Evolutionary conservation across 2,113 vertebrate species (phyloP).

Genomic region (Tapirus terrestris): DNA sequence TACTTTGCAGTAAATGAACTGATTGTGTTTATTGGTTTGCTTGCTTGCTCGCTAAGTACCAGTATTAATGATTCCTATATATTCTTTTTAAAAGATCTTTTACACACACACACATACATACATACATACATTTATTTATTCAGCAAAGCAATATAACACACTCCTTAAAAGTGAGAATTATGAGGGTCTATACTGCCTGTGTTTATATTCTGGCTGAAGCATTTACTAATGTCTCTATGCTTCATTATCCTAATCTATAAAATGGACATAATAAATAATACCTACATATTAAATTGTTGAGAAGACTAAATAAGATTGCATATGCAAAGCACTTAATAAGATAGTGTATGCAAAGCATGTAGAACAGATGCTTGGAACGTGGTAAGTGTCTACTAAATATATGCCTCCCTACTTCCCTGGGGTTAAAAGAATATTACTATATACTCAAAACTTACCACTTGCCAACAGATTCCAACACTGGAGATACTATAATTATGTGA

Average conservation of each 20-base stretch:
- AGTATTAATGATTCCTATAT: neutral
- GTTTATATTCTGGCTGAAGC: neutral
- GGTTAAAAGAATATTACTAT: neutral
- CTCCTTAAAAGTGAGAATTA: neutral
- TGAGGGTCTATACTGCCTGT: neutral
- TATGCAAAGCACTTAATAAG: neutral
- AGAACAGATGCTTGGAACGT: neutral
- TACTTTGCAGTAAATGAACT: neutral
- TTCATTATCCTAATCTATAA: neutral
- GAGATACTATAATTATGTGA: neutral
- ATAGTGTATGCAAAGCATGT: neutral
- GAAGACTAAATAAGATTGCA: neutral
- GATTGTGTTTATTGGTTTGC: neutral
- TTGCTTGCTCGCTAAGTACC: neutral
- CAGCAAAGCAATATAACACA: neutral
- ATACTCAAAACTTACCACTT: neutral
- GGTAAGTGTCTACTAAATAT: neutral
- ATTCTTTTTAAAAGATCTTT: neutral
- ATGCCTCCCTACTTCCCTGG: neutral
- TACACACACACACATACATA: neutral
- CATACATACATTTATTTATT: neutral
- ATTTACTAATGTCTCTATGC: neutral
- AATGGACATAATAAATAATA: neutral
- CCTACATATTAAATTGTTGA: neutral
- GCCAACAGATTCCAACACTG: neutral